These are phyloP conservation scores for Acanthurus tractus DNA, from an alignment of 2,797 vertebrate species.

Conservation along the genomic window DNA sequence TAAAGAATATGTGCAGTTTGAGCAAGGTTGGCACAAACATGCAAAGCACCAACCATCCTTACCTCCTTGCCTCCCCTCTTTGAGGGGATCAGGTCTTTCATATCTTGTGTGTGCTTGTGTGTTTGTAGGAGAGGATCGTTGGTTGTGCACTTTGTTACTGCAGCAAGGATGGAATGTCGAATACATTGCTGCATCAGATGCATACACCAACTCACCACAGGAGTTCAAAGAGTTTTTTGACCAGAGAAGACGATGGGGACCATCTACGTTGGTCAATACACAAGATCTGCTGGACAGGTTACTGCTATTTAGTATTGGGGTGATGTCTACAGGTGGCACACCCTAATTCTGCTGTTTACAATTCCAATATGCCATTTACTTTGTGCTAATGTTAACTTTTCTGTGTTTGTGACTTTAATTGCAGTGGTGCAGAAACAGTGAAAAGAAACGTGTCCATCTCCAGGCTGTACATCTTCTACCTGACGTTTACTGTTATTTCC, in stretches of 20 bases:
- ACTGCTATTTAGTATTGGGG: background rate
- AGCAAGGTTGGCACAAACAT: conserved; percentile 80
- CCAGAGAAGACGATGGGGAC: conserved; percentile 89
- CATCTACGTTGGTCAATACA: conserved; percentile 89
- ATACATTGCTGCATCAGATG: conserved; percentile 89
- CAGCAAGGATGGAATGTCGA: conserved; percentile 90
- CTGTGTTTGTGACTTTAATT: conserved; percentile 29
- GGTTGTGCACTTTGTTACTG: conserved; percentile 88
- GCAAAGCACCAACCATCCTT: background rate
- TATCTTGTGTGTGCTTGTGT: background rate
- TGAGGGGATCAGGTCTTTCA: background rate
- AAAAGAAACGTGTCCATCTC: conserved; percentile 88
- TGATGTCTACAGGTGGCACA: background rate
- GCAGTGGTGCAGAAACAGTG: conserved; percentile 78
- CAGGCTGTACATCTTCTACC: conserved; percentile 83
- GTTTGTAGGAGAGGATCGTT: conserved; percentile 87
- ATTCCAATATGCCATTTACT: background rate
- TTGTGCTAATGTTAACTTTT: conserved; percentile 9
- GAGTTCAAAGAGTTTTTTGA: conserved; percentile 91
- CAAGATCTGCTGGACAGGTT: conserved; percentile 86
- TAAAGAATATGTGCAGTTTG: conserved; percentile 88
- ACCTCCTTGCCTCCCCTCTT: background rate
- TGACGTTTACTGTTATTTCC: conserved; percentile 85
- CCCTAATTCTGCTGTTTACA: background rate
- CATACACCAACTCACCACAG: conserved; percentile 89